These are phyloP conservation scores for Tinea semifulvella DNA, from an alignment of 2,888 invertebrate species.

Conservation along the genomic window DNA sequence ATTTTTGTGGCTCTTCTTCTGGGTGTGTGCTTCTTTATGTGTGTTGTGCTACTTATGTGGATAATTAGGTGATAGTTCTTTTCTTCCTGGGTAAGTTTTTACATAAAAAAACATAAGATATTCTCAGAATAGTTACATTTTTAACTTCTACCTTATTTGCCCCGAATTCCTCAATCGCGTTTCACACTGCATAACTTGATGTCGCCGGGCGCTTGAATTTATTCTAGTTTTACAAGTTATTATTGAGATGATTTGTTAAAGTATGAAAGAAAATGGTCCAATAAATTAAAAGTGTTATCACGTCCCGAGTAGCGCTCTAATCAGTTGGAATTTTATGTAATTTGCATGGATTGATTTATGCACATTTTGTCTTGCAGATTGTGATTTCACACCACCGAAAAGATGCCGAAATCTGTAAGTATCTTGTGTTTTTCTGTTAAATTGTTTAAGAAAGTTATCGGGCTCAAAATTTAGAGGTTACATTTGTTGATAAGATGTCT, in stretches of 20 bases:
- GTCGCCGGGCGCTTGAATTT: slow-evolving; percentile 41
- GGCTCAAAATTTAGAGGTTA: slow-evolving; percentile 3
- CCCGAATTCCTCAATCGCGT: slow-evolving; percentile 23
- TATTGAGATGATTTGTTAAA: not conserved
- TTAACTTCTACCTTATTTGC: slow-evolving; percentile 22
- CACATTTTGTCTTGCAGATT: slow-evolving; percentile 44
- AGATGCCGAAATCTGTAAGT: slow-evolving; percentile 74
- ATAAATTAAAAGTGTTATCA: not conserved
- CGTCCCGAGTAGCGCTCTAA: not conserved
- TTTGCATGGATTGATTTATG: slow-evolving; percentile 9
- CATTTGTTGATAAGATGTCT: slow-evolving; percentile 2
- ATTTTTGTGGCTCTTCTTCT: slow-evolving; percentile 60
- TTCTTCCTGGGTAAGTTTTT: slow-evolving; percentile 52
- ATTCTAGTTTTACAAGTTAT: slow-evolving; percentile 8
- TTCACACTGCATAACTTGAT: slow-evolving; percentile 28
- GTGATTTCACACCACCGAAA: slow-evolving; percentile 60
- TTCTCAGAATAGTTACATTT: slow-evolving; percentile 14
- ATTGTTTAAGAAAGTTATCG: not conserved
- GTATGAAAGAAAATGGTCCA: not conserved
- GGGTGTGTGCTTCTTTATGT: slow-evolving; percentile 66
- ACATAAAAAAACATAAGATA: slow-evolving; percentile 13
- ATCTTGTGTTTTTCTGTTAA: slow-evolving; percentile 4
- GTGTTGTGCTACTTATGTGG: slow-evolving; percentile 68
- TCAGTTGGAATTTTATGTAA: not conserved
- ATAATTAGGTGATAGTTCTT: slow-evolving; percentile 64